phyloP scores from a whole-genome alignment of 2,797 vertebrate species.

The Myoxocephalus aenaeus region DNA sequence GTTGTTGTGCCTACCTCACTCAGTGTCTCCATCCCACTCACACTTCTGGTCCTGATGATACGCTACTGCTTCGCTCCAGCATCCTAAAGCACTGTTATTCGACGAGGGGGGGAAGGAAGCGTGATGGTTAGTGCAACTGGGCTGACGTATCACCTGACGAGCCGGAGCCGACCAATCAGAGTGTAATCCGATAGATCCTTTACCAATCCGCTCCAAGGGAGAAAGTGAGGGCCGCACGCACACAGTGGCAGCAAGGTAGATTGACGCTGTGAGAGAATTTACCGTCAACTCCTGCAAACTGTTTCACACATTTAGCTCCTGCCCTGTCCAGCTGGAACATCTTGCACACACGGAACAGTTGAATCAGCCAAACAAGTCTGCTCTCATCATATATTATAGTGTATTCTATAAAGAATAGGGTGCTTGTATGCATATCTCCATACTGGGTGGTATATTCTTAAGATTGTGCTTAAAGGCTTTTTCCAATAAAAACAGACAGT shows the following conservation, averaged over 20 bases:
- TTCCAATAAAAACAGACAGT: background rate
- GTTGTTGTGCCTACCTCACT: slow-evolving; percentile 68
- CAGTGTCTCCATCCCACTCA: slow-evolving; percentile 71
- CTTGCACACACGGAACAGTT: background rate
- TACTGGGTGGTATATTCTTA: background rate
- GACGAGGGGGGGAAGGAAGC: slow-evolving; percentile 36
- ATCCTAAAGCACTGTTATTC: slow-evolving; percentile 72
- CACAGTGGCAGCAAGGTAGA: slow-evolving; percentile 80
- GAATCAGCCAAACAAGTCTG: background rate
- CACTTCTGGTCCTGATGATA: slow-evolving; percentile 70
- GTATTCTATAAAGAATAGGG: background rate
- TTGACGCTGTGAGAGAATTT: slow-evolving; percentile 79
- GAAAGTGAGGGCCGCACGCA: slow-evolving; percentile 28
- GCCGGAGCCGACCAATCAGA: slow-evolving; percentile 70
- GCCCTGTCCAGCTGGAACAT: background rate
- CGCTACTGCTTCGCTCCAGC: slow-evolving; percentile 68
- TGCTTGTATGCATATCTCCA: background rate
- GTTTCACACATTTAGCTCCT: background rate
- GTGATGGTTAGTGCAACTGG: slow-evolving; percentile 55
- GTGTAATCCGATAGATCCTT: slow-evolving; percentile 48
- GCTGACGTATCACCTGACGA: slow-evolving; percentile 58
- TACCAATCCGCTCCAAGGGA: slow-evolving; percentile 72
- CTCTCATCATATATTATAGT: background rate
- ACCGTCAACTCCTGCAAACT: slow-evolving; percentile 48
- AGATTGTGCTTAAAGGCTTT: background rate